phyloP scores from a whole-genome alignment of 2,888 invertebrate genomes.

The Cinara cedri region DNA sequence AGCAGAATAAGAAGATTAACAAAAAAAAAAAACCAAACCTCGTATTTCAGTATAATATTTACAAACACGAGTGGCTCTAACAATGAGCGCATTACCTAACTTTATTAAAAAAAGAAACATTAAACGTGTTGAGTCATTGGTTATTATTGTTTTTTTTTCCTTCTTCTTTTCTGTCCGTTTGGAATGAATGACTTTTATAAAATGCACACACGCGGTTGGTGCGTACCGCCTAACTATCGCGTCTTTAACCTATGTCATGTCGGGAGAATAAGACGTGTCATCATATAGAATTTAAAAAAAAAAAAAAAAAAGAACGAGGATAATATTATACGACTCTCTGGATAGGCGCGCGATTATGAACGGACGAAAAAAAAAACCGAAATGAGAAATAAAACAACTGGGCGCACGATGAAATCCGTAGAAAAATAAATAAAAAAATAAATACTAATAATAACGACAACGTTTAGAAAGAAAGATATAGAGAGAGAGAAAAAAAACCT shows the following conservation, averaged over 20 bases:
- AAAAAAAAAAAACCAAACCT: constrained; percentile 40
- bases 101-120: constrained; percentile 56
- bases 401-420: constrained; percentile 34
- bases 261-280: constrained; percentile 50
- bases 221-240: constrained; percentile 32
- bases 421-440: constrained; percentile 16
- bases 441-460: too few relatives aligned
- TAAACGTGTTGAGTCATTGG: constrained; percentile 57
- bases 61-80: constrained; percentile 53
- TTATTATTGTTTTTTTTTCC: constrained; percentile 55
- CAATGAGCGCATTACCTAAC: constrained; percentile 56
- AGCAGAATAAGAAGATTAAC: background rate
- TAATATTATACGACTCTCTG: too few relatives aligned
- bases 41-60: constrained; percentile 54
- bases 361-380: constrained; percentile 32
- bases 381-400: constrained; percentile 24
- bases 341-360: constrained; percentile 34
- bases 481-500: background rate
- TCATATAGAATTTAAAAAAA: constrained; percentile 55
- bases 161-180: constrained; percentile 33
- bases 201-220: background rate
- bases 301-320: constrained; percentile 44
- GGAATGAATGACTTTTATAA: constrained; percentile 56
- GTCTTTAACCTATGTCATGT: constrained; percentile 57
- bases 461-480: constrained; percentile 1